Evolutionary conservation across 2,113 vertebrate species (phyloP).

Genomic region (Cyprinus carpio): DNA sequence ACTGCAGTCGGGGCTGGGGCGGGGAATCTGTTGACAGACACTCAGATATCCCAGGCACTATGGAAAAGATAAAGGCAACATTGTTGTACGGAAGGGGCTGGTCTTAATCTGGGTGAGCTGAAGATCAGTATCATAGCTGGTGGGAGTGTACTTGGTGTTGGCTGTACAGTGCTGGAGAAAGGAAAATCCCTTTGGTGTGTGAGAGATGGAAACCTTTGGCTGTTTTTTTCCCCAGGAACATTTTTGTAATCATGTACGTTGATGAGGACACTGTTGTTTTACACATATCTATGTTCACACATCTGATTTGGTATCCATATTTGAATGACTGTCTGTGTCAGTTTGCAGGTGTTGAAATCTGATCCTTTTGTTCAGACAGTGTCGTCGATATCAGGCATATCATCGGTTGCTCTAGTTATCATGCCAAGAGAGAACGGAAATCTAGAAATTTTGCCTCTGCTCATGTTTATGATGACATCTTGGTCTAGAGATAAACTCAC

Average conservation of each 20-base stretch:
- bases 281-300: background rate
- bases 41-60: slow-evolving; percentile 61
- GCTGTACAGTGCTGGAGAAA: slow-evolving; percentile 31
- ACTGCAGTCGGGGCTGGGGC: slow-evolving; percentile 53
- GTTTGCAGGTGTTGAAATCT: background rate
- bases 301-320: background rate
- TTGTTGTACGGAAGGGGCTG: slow-evolving; percentile 61
- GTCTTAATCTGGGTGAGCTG: slow-evolving; percentile 57
- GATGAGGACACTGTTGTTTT: slow-evolving; percentile 8
- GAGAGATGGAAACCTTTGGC: background rate
- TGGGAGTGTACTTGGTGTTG: slow-evolving; percentile 41
- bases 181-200: slow-evolving; percentile 35
- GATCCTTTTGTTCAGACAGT: background rate
- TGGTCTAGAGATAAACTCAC: no score
- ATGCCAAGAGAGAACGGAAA: background rate
- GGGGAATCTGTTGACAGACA: slow-evolving; percentile 59
- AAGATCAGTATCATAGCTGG: slow-evolving; percentile 53
- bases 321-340: background rate
- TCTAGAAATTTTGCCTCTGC: background rate
- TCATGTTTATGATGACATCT: no score
- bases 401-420: background rate
- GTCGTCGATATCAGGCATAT: background rate
- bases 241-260: background rate
- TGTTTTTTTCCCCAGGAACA: background rate
- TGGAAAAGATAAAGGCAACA: slow-evolving; percentile 68